Conservation (phyloP, 2,113 vertebrate species). For the Taxidea taxus region DNA sequence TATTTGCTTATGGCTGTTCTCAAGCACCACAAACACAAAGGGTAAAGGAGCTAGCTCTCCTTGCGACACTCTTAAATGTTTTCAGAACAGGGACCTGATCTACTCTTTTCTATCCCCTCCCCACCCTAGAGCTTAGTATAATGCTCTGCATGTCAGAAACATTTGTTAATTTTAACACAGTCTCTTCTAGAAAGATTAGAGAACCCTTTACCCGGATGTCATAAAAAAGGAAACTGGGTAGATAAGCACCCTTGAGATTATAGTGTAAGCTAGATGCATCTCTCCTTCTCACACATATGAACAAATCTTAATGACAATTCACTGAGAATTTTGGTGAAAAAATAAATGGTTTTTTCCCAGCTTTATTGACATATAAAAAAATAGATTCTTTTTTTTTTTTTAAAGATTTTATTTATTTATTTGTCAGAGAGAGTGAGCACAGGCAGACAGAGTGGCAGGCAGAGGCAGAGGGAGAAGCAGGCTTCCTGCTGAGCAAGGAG, state of each 20-base stretch:
- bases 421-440: no score
- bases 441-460: no score
- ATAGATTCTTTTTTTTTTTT: background rate
- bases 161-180: conserved; percentile 7
- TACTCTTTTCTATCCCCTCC: background rate
- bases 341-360: background rate
- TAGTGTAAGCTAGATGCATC: background rate
- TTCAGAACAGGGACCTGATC: background rate
- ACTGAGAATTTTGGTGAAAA: background rate
- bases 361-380: background rate
- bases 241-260: background rate
- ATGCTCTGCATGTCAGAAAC: background rate
- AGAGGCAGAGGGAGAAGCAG: no score
- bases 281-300: background rate
- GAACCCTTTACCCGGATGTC: background rate
- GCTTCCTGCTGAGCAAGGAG: no score
- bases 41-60: background rate
- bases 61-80: background rate
- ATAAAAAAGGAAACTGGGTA: background rate
- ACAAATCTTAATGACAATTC: background rate
- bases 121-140: background rate
- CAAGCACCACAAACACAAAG: background rate
- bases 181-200: conserved; percentile 28
- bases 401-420: no score
- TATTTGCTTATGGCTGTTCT: background rate